phyloP scores from a whole-genome alignment of 2,113 vertebrate genomes.

The Athene cunicularia region DNA sequence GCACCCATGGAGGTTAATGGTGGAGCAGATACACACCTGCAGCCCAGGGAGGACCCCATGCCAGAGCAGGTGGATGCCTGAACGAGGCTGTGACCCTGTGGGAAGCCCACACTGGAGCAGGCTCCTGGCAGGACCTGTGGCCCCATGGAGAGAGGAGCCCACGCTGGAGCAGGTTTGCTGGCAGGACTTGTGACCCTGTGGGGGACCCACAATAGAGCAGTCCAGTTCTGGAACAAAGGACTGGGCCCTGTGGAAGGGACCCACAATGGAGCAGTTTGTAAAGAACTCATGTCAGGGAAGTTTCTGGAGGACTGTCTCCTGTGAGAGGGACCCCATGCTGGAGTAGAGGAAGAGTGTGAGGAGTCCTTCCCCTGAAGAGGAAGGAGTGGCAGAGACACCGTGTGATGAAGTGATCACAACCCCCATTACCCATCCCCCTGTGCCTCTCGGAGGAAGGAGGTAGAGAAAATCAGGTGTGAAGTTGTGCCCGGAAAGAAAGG shows the following conservation, averaged over 20 bases:
- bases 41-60: background rate
- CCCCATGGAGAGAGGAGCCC: background rate
- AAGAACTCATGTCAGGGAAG: background rate
- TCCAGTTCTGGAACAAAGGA: background rate
- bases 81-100: background rate
- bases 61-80: background rate
- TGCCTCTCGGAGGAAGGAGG: background rate
- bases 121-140: background rate
- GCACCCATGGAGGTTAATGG: too few relatives aligned
- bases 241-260: background rate
- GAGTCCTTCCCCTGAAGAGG: background rate
- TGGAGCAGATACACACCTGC: background rate
- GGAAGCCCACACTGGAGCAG: background rate
- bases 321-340: background rate
- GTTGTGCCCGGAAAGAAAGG: background rate
- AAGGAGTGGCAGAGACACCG: background rate
- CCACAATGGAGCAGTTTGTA: background rate
- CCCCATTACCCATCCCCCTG: background rate
- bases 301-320: background rate
- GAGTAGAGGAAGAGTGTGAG: background rate
- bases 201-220: background rate
- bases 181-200: background rate
- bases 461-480: background rate
- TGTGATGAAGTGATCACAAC: background rate
- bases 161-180: background rate